phyloP scores from a whole-genome alignment of 2,797 vertebrate species.

The Emydoidea blandingii region DNA sequence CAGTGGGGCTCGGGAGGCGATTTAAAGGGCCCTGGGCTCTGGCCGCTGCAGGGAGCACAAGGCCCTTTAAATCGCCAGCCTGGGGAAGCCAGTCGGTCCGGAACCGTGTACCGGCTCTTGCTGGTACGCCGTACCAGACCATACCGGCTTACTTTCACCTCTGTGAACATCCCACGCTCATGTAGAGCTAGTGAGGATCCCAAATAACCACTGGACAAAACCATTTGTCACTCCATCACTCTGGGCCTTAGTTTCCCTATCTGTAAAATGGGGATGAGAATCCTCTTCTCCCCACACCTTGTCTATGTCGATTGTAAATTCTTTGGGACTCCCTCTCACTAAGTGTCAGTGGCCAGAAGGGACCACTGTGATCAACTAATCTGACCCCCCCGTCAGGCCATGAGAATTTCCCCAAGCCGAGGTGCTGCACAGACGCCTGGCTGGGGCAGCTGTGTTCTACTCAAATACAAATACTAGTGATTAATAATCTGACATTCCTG shows the following conservation, averaged over 20 bases:
- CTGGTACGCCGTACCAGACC: too few species aligned
- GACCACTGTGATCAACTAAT: neutral
- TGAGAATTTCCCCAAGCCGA: neutral
- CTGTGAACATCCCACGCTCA: neutral
- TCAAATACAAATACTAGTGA: neutral
- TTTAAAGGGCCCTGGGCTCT: too few species aligned
- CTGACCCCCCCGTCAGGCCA: neutral
- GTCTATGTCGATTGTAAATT: neutral
- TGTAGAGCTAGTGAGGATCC: neutral
- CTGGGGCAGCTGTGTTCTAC: neutral
- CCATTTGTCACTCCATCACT: neutral
- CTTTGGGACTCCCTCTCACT: neutral
- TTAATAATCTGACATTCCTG: neutral
- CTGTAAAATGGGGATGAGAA: neutral
- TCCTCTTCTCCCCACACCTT: neutral
- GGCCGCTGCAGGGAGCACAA: too few species aligned
- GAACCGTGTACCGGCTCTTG: too few species aligned
- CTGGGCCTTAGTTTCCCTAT: neutral
- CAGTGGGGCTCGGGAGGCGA: too few species aligned
- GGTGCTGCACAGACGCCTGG: neutral
- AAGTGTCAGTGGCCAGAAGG: neutral
- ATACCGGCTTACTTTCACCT: too few species aligned
- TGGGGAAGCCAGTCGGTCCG: too few species aligned
- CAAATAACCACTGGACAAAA: neutral
- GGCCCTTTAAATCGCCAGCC: too few species aligned